Conservation (phyloP, 2,113 vertebrate genomes). For the Ardeotis arabs region DNA sequence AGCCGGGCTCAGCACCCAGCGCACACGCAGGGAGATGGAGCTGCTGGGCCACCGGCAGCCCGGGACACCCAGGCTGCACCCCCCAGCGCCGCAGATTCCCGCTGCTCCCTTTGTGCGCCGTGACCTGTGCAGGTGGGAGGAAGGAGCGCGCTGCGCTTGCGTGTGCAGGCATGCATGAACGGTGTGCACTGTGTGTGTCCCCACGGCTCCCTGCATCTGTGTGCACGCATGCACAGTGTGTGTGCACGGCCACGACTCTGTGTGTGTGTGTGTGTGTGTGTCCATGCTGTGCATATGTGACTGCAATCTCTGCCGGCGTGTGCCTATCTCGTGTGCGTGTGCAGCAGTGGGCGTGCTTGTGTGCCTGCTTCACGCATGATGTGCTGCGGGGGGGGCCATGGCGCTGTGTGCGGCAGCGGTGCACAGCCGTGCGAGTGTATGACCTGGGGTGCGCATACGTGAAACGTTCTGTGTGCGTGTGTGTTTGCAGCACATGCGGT, state of each 20-base stretch:
- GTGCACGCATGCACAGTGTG: too few relatives aligned
- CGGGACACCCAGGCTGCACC: neutral
- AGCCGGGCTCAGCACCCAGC: neutral
- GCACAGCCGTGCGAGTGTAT: neutral
- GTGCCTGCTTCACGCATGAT: neutral
- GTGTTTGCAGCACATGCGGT: neutral
- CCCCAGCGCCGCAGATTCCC: accelerated
- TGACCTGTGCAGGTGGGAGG: neutral
- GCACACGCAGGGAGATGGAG: accelerated
- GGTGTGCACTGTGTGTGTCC: neutral
- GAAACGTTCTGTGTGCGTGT: neutral
- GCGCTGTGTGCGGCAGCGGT: neutral
- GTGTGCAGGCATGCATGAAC: neutral
- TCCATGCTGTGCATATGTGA: accelerated
- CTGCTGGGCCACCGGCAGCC: neutral
- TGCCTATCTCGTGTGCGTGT: neutral
- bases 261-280: too few relatives aligned
- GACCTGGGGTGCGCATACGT: neutral
- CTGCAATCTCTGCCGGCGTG: neutral
- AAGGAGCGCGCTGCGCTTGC: accelerated
- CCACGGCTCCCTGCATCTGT: neutral
- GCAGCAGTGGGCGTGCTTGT: neutral
- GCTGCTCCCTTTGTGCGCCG: neutral
- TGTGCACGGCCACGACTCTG: neutral
- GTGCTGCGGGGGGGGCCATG: neutral